Evolutionary conservation across 30 jellyfish, hydroid and myxozoan genomes (phyloP), one percentile per base, ranked within the genome.

Genomic region (Sanderia malayensis): DNA sequence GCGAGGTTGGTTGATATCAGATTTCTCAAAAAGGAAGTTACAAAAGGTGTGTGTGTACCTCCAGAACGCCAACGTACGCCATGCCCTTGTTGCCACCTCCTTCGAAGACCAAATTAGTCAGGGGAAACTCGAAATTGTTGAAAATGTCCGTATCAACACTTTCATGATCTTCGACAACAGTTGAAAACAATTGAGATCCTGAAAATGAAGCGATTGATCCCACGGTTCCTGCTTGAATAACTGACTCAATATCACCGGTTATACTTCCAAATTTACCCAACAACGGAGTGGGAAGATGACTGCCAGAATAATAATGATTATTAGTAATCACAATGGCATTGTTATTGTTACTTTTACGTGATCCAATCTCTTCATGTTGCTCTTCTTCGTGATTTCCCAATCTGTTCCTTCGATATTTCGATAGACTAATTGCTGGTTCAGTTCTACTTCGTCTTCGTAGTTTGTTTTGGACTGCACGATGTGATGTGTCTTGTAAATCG

Each of bases 41-140:
- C n/a, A n/a, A n/a, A n/a, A n/a, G n/a, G n/a, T n/a, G n/a, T n/a
- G n/a, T n/a, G n/a, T n/a, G n/a, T 80, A 86, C 96, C 89, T 86
- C 78, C 34, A 86, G 52, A 10, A 94, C 94, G 30, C 96, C 96
- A 46, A 81, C 96, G 73, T 87, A 87, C 25, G 96, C 96, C 87
- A 87, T 70, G 19, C 96, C 96, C 71, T 87, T 87, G 83, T 87
- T 87, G 46, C 96, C 96, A 22, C 96, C 96, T 0, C 96, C 96
- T 70, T 87, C 96, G 71, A 87, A 80, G 1, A 87, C 92, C 87
- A 87, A 73, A 70, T 87, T 87, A 44, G 47, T 23, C 31, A 87
- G 58, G 1, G 94, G 94, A 67, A 89, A 89, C 19, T 89, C 95
- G 67, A 55, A 89, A 67, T 82, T 89, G 44, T 78, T 89, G 76